Evolutionary conservation across 2,113 vertebrate genomes (phyloP).

Genomic region (Mugil cephalus): DNA sequence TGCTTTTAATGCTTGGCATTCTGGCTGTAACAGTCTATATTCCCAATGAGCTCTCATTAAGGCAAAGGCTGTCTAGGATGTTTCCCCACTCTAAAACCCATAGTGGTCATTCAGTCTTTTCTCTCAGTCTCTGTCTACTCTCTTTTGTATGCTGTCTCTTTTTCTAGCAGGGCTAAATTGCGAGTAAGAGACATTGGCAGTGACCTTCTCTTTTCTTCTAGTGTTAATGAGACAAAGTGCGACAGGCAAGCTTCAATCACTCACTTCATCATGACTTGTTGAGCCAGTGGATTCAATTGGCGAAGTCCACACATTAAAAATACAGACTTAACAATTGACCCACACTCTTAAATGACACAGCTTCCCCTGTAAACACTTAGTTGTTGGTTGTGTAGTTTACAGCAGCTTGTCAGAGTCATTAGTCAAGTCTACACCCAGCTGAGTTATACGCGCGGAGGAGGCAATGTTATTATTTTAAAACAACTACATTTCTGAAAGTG

Average conservation of each 20-base stretch:
- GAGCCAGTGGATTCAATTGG: constrained; percentile 44
- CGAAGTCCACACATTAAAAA: constrained; percentile 34
- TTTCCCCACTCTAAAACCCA: constrained; percentile 39
- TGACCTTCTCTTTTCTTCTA: constrained; percentile 31
- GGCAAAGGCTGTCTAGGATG: constrained; percentile 52
- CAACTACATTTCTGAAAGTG: background rate
- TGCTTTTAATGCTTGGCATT: constrained; percentile 66
- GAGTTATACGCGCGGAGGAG: constrained; percentile 24
- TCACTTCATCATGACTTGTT: constrained; percentile 63
- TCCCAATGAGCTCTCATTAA: constrained; percentile 73
- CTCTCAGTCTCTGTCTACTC: constrained; percentile 14
- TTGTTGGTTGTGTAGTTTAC: constrained; percentile 15
- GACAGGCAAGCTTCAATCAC: constrained; percentile 47
- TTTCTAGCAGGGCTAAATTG: constrained; percentile 36
- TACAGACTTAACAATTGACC: constrained; percentile 30
- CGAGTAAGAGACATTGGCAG: constrained; percentile 27
- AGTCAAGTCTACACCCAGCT: constrained; percentile 34
- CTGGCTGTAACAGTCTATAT: constrained; percentile 47
- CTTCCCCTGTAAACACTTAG: constrained; percentile 29
- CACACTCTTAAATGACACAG: constrained; percentile 28
- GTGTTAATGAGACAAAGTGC: constrained; percentile 73
- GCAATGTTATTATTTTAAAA: constrained; percentile 6
- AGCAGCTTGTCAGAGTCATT: constrained; percentile 42
- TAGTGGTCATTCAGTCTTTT: constrained; percentile 43
- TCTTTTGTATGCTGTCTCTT: constrained; percentile 13